Percentiles rank a stretch among this genome's conserved stretches.
Conservation (phyloP, 1,140 invertebrate genomes). For the Chrysoperla carnea region DNA sequence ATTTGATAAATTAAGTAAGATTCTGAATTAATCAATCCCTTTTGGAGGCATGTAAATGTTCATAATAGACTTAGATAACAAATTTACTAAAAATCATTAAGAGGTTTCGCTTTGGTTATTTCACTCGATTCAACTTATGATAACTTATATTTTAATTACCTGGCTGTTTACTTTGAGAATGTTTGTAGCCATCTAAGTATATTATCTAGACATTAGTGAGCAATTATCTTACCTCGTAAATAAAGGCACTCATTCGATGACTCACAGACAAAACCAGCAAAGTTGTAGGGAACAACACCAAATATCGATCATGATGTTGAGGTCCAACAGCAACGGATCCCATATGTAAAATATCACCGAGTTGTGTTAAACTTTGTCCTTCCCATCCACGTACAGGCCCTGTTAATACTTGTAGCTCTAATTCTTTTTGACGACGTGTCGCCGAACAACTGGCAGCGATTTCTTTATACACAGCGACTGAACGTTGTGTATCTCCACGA, state of each 20-base stretch:
- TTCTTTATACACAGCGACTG: conserved; percentile 85
- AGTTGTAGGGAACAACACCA: conserved; percentile 77
- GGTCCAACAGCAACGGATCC: conserved; percentile 72
- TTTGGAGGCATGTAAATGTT: too few species aligned
- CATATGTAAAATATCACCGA: conserved; percentile 70
- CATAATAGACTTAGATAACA: too few species aligned
- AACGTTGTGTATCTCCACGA: conserved; percentile 87
- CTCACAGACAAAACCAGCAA: conserved; percentile 83
- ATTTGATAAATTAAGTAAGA: conserved; percentile 6
- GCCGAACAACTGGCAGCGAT: conserved; percentile 74
- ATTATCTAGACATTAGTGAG: background rate
- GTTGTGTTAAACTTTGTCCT: conserved; percentile 58
- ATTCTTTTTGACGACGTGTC: conserved; percentile 83
- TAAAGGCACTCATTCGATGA: conserved; percentile 81
- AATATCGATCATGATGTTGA: conserved; percentile 70
- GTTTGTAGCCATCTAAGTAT: too few species aligned
- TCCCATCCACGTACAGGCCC: conserved; percentile 89
- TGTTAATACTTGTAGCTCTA: conserved; percentile 86
- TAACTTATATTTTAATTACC: too few species aligned
- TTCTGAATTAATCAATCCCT: background rate
- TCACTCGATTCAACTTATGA: too few species aligned
- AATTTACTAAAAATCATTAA: too few species aligned
- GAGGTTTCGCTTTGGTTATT: too few species aligned
- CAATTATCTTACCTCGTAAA: conserved; percentile 62
- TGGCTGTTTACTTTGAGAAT: too few species aligned